Evolutionary conservation across 2,797 vertebrate genomes (phyloP).

Genomic region (Leucoraja ocellata): DNA sequence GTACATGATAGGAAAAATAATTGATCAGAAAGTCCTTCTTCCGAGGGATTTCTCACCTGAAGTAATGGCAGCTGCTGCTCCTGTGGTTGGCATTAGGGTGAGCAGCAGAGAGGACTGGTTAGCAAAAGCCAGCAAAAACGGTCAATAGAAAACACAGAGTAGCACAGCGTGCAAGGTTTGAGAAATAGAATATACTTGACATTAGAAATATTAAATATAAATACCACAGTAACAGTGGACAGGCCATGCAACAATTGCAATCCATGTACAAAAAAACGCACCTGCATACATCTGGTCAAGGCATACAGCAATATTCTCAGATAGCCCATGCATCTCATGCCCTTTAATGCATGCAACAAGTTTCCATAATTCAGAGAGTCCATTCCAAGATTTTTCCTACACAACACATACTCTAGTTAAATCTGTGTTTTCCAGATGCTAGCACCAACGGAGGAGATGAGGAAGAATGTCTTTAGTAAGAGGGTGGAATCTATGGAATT

Average conservation of each 20-base stretch:
- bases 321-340: not conserved
- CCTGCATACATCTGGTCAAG: not conserved
- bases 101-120: constrained; percentile 36
- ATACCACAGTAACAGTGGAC: not conserved
- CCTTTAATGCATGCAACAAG: not conserved
- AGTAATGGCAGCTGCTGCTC: constrained; percentile 31
- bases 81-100: constrained; percentile 31
- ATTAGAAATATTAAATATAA: not conserved
- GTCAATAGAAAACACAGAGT: not conserved
- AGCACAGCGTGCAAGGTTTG: not conserved
- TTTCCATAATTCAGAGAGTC: constrained; percentile 5
- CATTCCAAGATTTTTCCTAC: not conserved
- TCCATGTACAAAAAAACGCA: not conserved
- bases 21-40: not conserved
- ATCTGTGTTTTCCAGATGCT: not conserved
- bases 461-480: too few species aligned
- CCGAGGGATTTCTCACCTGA: constrained; percentile 26
- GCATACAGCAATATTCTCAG: not conserved
- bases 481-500: too few species aligned
- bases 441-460: not conserved
- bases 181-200: not conserved
- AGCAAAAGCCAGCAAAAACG: constrained; percentile 18
- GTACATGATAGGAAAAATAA: not conserved
- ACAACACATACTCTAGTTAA: not conserved
- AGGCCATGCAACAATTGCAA: not conserved